These are phyloP conservation scores for Microplitis manilae DNA, from an alignment of 2,888 invertebrate genomes.

Conservation along the genomic window DNA sequence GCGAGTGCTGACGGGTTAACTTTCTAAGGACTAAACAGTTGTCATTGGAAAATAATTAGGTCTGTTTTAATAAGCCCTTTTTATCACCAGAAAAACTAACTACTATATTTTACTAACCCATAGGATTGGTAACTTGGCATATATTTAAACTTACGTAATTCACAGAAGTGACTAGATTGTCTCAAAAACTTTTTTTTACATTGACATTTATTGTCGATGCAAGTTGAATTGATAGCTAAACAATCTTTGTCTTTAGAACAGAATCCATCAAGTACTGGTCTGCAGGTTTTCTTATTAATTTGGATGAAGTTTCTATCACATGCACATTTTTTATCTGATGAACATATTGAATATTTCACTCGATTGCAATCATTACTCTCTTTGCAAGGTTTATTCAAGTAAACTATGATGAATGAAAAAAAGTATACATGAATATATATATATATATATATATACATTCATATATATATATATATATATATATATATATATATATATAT, in stretches of 20 bases:
- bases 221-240: neutral
- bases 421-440: too few relatives aligned
- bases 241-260: neutral
- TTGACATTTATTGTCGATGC: neutral
- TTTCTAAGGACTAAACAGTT: too few relatives aligned
- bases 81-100: too few relatives aligned
- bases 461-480: too few relatives aligned
- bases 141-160: neutral
- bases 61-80: too few relatives aligned
- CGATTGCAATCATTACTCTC: neutral
- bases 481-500: too few relatives aligned
- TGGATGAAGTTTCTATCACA: neutral
- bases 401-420: neutral
- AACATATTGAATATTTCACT: neutral
- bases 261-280: neutral
- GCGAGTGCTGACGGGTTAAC: too few relatives aligned
- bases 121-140: too few relatives aligned
- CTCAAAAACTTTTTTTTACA: neutral
- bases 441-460: too few relatives aligned
- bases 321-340: neutral
- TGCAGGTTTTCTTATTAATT: neutral
- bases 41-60: too few relatives aligned
- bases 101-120: too few relatives aligned
- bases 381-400: neutral
- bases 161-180: neutral